Conservation (phyloP, 1,140 invertebrate genomes). For the Hycleus cichorii region DNA sequence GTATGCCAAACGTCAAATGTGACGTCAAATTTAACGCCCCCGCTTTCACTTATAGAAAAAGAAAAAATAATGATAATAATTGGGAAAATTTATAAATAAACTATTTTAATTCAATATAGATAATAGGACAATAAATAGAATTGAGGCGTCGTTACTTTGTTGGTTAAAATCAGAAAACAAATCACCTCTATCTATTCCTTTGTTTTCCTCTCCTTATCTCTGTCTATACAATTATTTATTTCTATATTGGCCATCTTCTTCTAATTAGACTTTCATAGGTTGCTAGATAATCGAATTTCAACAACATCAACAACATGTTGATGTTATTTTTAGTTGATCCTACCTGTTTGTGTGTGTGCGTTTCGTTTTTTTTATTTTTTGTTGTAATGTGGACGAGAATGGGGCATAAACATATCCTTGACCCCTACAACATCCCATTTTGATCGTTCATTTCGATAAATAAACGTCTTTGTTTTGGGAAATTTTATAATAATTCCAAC, state of each 20-base stretch:
- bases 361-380: too few species aligned
- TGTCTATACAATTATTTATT: too few species aligned
- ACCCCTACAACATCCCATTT: background rate
- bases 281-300: too few species aligned
- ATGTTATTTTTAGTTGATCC: conserved; percentile 1
- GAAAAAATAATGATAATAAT: background rate
- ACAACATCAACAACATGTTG: too few species aligned
- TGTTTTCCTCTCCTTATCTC: too few species aligned
- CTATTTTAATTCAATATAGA: background rate
- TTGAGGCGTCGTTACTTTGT: background rate
- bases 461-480: too few species aligned
- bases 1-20: conserved; percentile 35
- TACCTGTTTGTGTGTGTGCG: conserved; percentile 6
- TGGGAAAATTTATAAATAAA: background rate
- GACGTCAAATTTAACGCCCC: conserved; percentile 34
- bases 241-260: too few species aligned
- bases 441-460: too few species aligned
- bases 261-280: too few species aligned
- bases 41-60: conserved; percentile 4
- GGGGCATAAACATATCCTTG: conserved; percentile 5
- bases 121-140: background rate
- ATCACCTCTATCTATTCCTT: background rate
- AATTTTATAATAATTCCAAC: too few species aligned
- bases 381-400: too few species aligned
- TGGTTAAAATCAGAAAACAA: background rate